Evolutionary conservation across 2,888 invertebrate species (phyloP).

Genomic region (Cephus pulcher): DNA sequence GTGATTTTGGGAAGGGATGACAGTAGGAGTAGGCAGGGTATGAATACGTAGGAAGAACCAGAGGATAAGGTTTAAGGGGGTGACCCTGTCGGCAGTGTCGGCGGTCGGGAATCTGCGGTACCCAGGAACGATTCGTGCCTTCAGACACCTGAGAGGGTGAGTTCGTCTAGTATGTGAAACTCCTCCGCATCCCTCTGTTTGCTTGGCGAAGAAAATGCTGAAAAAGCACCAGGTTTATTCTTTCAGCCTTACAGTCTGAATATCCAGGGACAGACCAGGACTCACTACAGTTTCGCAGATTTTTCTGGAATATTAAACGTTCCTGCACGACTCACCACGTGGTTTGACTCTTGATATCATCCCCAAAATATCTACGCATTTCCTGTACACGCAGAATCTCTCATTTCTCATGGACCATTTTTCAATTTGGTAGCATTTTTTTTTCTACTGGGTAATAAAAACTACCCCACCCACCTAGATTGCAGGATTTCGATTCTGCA

Average conservation of each 20-base stretch:
- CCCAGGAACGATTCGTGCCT: constrained; percentile 22
- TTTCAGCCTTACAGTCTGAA: background rate
- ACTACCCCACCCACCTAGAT: background rate
- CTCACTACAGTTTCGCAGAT: no score
- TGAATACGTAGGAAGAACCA: background rate
- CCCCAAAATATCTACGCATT: background rate
- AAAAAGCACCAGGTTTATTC: constrained; percentile 23
- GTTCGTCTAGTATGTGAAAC: background rate
- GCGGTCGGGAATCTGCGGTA: constrained; percentile 36
- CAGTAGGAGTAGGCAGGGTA: background rate
- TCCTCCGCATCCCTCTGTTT: constrained; percentile 19
- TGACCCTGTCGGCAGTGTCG: constrained; percentile 1
- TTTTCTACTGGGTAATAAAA: background rate
- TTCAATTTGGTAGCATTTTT: background rate
- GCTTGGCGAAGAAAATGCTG: constrained; percentile 30
- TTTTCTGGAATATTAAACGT: no score
- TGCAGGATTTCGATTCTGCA: background rate
- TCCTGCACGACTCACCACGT: background rate
- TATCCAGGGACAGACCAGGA: background rate
- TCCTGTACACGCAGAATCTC: background rate
- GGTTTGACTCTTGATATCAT: background rate
- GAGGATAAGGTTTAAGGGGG: background rate
- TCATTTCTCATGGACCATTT: background rate
- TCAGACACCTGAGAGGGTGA: constrained; percentile 33
- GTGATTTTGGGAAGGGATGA: constrained; percentile 33